Base-by-base conservation (phyloP, 2,888 invertebrate species). In the Acholoe squamosa region DNA sequence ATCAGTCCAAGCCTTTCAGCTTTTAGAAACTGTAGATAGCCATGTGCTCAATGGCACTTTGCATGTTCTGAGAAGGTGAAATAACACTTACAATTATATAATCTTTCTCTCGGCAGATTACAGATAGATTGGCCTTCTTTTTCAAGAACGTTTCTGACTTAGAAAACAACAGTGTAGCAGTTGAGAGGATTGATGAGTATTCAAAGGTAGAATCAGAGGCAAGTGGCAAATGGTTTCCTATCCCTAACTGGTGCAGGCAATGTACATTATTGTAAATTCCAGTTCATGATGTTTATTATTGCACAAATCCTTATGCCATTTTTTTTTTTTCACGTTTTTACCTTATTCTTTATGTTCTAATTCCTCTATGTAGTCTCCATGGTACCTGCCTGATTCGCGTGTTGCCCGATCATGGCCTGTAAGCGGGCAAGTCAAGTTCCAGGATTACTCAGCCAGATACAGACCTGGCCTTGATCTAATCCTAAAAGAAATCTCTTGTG, bases 121-220 rank as follows among this genome's bases (percentile, higher is more conserved):
- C 92, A 28, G 91, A 92, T 34, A 89, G 89, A 25, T 54, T 92
- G n/a, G 84, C 90, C 61, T 91, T 90, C 67, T 90, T 92, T 61
- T 90, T 92, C 22, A 84, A 86, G 91, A 92, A 91, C 89, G 52
- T 51, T 12, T 80, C 92, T 61, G 92, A 92, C 31, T 52, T 90
- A 14, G 92, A 92, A 51, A 91, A 90, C 22, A 92, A 92, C 56
- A 89, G 90, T 31, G 91, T 91, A 19, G 77, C 91, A 52, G 92
- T 92, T 3, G 92, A 92, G 84, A 56, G 92, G 56, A 89, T 92
- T 19, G 89, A 89, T 34, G 92, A 92, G 61, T 92, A 92, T 89
- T 91, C 89, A 22, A 71, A 71, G 28, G 90, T 90, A 10, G 67
- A 80, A 16, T 84, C 86, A 34, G 92, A 92, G 89, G 91, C 84